These are phyloP conservation scores for Trichechus manatus DNA, from an alignment of 2,113 vertebrate genomes.

Conservation along the genomic window DNA sequence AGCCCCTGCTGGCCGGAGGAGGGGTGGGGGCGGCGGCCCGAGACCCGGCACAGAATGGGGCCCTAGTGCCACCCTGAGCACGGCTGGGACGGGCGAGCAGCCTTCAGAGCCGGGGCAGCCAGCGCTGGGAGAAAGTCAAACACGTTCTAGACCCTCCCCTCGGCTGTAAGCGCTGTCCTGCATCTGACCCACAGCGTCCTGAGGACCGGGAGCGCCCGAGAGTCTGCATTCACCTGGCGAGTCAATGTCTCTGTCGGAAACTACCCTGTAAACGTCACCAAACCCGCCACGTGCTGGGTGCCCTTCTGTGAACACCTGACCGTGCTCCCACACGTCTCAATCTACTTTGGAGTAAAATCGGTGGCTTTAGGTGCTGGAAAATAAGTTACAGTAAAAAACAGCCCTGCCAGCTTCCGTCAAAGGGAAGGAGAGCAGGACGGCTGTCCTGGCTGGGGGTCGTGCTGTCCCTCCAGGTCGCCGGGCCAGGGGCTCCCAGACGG, in stretches of 20 bases:
- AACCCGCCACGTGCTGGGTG: constrained; percentile 49
- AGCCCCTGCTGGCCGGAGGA: background rate
- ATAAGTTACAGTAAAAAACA: constrained; percentile 70
- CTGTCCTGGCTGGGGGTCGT: background rate
- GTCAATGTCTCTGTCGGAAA: constrained; percentile 34
- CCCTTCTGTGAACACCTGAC: background rate
- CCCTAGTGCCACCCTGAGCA: background rate
- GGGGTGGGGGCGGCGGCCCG: background rate
- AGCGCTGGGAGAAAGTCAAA: background rate
- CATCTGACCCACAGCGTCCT: background rate
- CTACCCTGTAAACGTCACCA: background rate
- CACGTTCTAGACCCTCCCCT: background rate
- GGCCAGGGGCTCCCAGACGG: background rate
- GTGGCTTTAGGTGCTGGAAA: constrained; percentile 80
- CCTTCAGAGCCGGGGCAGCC: background rate
- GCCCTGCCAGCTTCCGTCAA: background rate
- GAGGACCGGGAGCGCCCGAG: background rate
- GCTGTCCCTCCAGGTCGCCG: background rate
- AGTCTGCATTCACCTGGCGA: background rate
- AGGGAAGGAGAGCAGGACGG: constrained; percentile 27
- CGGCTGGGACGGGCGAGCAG: background rate
- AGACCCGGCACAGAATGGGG: background rate
- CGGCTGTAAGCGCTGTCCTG: fast-evolving
- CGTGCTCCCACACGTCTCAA: constrained; percentile 7
- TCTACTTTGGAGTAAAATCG: constrained; percentile 76